Percentiles rank a stretch among this genome's conserved stretches.
Conservation (phyloP, 2,888 invertebrate genomes). For the Euclidia mi region DNA sequence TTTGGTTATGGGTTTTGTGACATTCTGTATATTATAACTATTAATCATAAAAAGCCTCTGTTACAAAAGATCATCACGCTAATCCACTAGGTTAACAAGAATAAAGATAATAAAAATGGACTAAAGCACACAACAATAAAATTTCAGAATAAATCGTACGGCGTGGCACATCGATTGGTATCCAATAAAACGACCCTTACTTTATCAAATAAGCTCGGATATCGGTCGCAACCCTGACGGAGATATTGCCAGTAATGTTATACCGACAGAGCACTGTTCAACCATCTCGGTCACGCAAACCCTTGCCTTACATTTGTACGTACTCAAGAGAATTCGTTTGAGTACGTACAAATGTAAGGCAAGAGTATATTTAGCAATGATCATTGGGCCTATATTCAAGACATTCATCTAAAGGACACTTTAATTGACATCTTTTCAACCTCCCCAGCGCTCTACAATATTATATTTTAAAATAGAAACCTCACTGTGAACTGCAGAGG, state of each 20-base stretch:
- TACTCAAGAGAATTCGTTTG: background rate
- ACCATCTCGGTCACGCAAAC: slow-evolving; percentile 14
- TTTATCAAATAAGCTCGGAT: slow-evolving; percentile 45
- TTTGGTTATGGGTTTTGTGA: too few relatives aligned
- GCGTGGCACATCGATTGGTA: slow-evolving; percentile 26
- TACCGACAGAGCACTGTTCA: slow-evolving; percentile 10
- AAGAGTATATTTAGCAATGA: too few relatives aligned
- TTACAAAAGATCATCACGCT: too few relatives aligned
- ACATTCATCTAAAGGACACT: too few relatives aligned
- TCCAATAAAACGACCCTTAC: slow-evolving; percentile 34
- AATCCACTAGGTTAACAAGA: too few relatives aligned
- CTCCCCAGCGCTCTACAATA: too few relatives aligned
- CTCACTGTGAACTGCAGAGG: background rate
- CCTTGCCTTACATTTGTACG: background rate
- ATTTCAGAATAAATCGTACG: slow-evolving; percentile 17
- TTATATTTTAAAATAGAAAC: too few relatives aligned
- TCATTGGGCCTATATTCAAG: too few relatives aligned
- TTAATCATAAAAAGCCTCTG: too few relatives aligned
- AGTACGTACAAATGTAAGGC: too few relatives aligned
- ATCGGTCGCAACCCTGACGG: slow-evolving; percentile 24
- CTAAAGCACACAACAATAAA: slow-evolving; percentile 40
- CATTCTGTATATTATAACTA: too few relatives aligned
- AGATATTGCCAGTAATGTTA: slow-evolving; percentile 33
- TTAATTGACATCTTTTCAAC: too few relatives aligned
- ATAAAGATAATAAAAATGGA: background rate